A percentile compares a stretch with the other conserved stretches of the same genome.
Conservation (phyloP, 2,113 vertebrate species). For the Clarias macrocephalus region DNA sequence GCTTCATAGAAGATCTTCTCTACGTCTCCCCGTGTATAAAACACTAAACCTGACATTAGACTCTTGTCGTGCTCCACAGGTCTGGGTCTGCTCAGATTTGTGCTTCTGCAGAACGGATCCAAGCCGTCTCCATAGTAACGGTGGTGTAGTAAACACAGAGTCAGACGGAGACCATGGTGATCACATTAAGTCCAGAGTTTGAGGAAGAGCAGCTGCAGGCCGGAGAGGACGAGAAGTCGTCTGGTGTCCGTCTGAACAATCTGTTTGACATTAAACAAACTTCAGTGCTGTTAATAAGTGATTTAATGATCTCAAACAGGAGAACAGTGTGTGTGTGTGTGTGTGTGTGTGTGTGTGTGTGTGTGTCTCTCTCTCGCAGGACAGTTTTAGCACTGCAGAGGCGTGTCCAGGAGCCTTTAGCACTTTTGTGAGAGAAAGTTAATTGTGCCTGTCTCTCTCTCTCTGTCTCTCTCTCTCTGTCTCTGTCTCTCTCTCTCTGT, state of each 20-base stretch:
- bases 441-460: not conserved
- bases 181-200: not conserved
- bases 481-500: too few species aligned
- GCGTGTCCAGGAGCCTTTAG: not conserved
- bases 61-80: too few species aligned
- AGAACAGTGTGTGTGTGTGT: not conserved
- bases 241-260: not conserved
- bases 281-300: not conserved
- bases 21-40: not conserved
- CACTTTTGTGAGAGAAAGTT: not conserved
- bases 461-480: too few species aligned
- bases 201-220: not conserved
- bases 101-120: not conserved
- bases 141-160: not conserved
- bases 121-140: not conserved
- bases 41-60: not conserved
- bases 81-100: too few species aligned
- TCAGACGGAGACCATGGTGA: not conserved
- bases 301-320: not conserved
- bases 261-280: not conserved
- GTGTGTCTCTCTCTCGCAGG: not conserved
- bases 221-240: not conserved
- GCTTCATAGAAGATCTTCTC: not conserved
- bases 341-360: not conserved
- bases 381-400: not conserved